Conservation (phyloP, 2,113 vertebrate genomes). For the Patagioenas fasciata region DNA sequence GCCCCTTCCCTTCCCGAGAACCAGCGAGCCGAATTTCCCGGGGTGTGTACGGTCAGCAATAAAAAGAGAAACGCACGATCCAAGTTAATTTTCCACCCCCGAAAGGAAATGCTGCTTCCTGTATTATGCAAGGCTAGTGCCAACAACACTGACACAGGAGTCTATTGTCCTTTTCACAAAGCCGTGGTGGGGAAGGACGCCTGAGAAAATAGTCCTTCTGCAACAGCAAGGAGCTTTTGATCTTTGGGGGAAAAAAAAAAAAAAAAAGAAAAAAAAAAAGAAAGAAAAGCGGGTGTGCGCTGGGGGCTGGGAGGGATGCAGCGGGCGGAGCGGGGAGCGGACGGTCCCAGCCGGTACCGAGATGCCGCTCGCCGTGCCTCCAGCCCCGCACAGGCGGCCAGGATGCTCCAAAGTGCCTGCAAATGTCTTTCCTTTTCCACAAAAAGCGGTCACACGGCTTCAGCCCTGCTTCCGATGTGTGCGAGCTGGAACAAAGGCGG, state of each 20-base stretch:
- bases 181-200: constrained; percentile 72
- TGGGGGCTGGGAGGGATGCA: neutral
- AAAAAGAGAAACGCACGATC: constrained; percentile 81
- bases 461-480: neutral
- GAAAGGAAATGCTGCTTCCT: constrained; percentile 85
- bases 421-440: constrained; percentile 23
- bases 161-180: constrained; percentile 82
- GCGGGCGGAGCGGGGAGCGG: neutral
- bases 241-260: constrained; percentile 8
- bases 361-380: neutral
- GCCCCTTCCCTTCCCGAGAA: constrained; percentile 71
- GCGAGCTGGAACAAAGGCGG: neutral
- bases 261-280: neutral
- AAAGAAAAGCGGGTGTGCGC: neutral
- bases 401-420: neutral
- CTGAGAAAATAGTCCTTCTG: constrained; percentile 77
- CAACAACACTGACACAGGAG: constrained; percentile 80
- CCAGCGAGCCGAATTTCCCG: constrained; percentile 74
- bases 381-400: neutral
- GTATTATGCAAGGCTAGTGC: constrained; percentile 81
- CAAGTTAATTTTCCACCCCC: constrained; percentile 84
- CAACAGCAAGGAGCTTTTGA: constrained; percentile 73
- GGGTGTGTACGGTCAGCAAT: constrained; percentile 82
- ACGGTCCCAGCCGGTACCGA: neutral
- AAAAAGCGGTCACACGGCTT: neutral